Base-by-base conservation (phyloP, 2,113 vertebrate species). In the Carassius carassius region DNA sequence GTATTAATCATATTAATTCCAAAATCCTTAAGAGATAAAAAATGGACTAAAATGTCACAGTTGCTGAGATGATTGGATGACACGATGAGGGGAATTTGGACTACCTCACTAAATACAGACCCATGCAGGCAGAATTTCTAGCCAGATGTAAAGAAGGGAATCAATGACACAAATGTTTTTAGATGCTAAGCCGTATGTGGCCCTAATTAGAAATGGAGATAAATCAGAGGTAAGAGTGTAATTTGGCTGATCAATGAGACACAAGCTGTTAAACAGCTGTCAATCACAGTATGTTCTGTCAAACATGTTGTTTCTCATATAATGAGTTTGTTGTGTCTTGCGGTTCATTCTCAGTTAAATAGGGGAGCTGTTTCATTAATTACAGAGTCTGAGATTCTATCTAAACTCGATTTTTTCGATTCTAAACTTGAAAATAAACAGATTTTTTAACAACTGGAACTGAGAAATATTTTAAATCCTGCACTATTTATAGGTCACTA, bases 201-300 rank as follows among this genome's bases (percentile, higher is more conserved):
- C 32, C 8, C 49, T 21, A 12, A 77, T 58, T n/a, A 13, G 75
- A 35, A 35, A 58, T 58, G 49, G 56, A 58, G 51, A 56, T 37
- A 37, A 58, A 77, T 58, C 29, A 5, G 47, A 76, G 16, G 13
- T 54, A 76, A 54, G 10, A 9, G 14, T 54, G 14, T 75, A 3
- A 25, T 74, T 75, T 75, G n/a, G 6, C 17, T 32, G 41, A 67
- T 49, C 58, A 76, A 13, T 32, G 1, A 21, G 44, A 51, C 13
- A n/a, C 21, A n/a, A 65, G 41, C 21, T 44, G 2, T 23, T 49
- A 70, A 37, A 44, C 72, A 76, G 70, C 72, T 67, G 44, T 67
- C 82, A 65, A 75, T 83, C 70, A 51, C 29, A 35, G 44, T 54
- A 60, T n/a, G 32, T 69, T 70, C 29, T 58, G 21, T 23, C 65